Percentiles rank a stretch among this genome's conserved stretches.
These are phyloP conservation scores for Drosophila leontia DNA, from an alignment of 1,140 invertebrate genomes.

Conservation along the genomic window DNA sequence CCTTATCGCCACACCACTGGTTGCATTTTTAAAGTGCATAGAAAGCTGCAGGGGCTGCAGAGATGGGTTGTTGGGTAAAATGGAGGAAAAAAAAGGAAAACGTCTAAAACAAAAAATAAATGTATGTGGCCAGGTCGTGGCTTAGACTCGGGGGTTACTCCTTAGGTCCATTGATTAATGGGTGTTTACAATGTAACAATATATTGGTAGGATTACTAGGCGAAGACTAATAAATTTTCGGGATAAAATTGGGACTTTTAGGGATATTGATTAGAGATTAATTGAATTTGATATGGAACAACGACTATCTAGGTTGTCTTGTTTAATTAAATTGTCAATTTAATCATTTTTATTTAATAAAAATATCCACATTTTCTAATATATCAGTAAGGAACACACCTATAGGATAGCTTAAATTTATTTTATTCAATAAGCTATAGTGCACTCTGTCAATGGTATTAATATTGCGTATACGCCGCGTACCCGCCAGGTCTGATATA, in stretches of 20 bases:
- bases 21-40: constrained; percentile 57
- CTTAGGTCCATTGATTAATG: constrained; percentile 37
- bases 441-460: neutral
- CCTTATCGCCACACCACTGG: constrained; percentile 25
- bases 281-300: neutral
- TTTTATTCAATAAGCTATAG: constrained; percentile 6
- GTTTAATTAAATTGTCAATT: neutral
- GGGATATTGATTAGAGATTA: neutral
- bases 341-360: neutral
- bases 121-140: constrained; percentile 19
- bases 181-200: constrained; percentile 11
- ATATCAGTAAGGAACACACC: neutral
- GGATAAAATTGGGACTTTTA: neutral
- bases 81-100: constrained; percentile 1
- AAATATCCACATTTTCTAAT: neutral
- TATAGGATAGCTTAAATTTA: no score
- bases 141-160: constrained; percentile 29
- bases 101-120: constrained; percentile 22
- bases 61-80: constrained; percentile 28
- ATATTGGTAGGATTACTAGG: neutral
- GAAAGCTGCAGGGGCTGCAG: constrained; percentile 58
- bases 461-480: constrained; percentile 30
- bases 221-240: neutral
- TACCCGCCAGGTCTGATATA: constrained; percentile 9
- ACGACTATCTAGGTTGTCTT: neutral